Evolutionary conservation across 2,113 vertebrate species (phyloP).

Genomic region (Crotalus viridis): DNA sequence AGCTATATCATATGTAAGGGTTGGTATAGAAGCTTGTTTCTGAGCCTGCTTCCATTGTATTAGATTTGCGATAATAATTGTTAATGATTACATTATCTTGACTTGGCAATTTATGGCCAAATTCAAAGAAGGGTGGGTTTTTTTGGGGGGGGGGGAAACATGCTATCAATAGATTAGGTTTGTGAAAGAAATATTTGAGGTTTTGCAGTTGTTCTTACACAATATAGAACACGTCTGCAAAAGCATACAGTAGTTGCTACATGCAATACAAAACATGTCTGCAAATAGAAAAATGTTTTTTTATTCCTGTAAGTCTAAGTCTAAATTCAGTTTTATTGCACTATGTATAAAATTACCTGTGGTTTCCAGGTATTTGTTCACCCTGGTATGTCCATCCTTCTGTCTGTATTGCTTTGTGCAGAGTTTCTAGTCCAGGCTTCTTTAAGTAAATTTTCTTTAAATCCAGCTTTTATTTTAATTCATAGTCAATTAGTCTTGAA

Average conservation of each 20-base stretch:
- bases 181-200: background rate
- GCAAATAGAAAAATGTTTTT: background rate
- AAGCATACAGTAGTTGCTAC: background rate
- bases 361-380: background rate
- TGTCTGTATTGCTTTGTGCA: background rate
- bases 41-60: background rate
- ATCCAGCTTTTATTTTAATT: constrained; percentile 8
- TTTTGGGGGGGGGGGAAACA: background rate
- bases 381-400: background rate
- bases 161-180: background rate
- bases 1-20: background rate
- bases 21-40: background rate
- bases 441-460: background rate
- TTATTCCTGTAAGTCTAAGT: background rate
- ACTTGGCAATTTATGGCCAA: background rate
- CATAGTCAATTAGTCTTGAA: constrained; percentile 7
- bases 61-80: background rate
- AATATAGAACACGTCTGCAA: background rate
- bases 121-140: background rate
- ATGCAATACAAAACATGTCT: background rate
- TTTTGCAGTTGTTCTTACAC: background rate
- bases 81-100: background rate
- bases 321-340: background rate
- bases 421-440: background rate
- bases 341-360: background rate